phyloP scores from a whole-genome alignment of 2,797 vertebrate species.

The Hydrolagus colliei region DNA sequence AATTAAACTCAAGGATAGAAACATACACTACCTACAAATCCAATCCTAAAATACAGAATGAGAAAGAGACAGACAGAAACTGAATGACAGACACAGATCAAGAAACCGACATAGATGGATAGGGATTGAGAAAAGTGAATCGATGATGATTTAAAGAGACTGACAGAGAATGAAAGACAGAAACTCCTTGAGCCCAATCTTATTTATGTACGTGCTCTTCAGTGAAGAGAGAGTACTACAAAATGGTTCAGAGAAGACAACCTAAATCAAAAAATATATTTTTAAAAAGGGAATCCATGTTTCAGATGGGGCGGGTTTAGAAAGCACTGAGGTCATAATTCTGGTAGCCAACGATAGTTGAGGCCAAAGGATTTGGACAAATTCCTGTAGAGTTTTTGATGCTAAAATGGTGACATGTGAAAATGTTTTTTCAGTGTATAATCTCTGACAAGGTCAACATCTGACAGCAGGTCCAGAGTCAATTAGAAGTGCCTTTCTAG shows the following conservation, averaged over 20 bases:
- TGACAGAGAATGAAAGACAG: background rate
- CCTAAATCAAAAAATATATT: conserved; percentile 8
- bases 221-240: background rate
- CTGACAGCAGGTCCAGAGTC: too few species aligned
- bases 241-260: background rate
- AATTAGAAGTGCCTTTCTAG: too few species aligned
- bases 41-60: background rate
- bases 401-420: too few species aligned
- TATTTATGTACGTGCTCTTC: background rate
- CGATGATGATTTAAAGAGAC: background rate
- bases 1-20: background rate
- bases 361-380: too few species aligned
- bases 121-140: background rate
- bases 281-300: background rate
- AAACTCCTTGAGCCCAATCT: background rate
- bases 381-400: too few species aligned
- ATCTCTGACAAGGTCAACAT: too few species aligned
- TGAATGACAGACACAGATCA: background rate
- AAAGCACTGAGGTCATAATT: background rate
- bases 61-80: background rate
- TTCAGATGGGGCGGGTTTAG: background rate
- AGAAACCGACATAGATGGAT: background rate
- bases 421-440: too few species aligned
- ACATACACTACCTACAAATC: background rate
- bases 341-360: too few species aligned